Evolutionary conservation across 2,888 invertebrate species (phyloP).

Genomic region (Stramonita haemastoma): DNA sequence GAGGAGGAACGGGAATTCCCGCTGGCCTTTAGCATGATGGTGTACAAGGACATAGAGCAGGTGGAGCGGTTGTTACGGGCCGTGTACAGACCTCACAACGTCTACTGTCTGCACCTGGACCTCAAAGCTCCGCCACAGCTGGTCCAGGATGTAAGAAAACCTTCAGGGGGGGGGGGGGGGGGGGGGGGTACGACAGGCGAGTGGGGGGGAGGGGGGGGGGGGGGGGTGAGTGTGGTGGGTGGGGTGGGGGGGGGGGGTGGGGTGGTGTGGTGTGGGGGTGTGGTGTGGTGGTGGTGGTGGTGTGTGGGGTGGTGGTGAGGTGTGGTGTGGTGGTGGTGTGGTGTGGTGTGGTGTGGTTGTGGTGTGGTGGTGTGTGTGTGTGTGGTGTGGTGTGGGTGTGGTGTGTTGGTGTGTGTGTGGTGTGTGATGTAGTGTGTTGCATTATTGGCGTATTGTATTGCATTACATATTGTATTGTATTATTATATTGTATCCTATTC

Average conservation of each 20-base stretch:
- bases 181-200: background rate
- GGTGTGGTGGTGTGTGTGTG: too few species aligned
- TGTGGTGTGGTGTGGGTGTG: too few species aligned
- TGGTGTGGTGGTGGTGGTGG: too few species aligned
- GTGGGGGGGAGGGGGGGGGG: background rate
- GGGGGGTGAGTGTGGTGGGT: background rate
- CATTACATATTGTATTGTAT: too few species aligned
- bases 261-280: too few species aligned
- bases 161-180: background rate
- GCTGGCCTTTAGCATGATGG: slow-evolving; percentile 35
- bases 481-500: too few species aligned
- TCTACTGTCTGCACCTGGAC: slow-evolving; percentile 35
- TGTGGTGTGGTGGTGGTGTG: too few species aligned
- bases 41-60: slow-evolving; percentile 33
- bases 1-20: slow-evolving; percentile 30
- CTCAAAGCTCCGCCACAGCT: background rate
- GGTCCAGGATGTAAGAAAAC: background rate
- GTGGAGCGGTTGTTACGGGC: slow-evolving; percentile 31
- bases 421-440: too few species aligned
- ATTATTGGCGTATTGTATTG: too few species aligned
- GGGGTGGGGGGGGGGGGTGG: background rate
- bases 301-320: too few species aligned
- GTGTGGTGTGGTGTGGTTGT: too few species aligned
- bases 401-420: too few species aligned
- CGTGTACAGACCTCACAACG: slow-evolving; percentile 39